phyloP scores from a whole-genome alignment of 30 jellyfish, hydroid and myxozoan genomes.

The Turritopsis rubra region DNA sequence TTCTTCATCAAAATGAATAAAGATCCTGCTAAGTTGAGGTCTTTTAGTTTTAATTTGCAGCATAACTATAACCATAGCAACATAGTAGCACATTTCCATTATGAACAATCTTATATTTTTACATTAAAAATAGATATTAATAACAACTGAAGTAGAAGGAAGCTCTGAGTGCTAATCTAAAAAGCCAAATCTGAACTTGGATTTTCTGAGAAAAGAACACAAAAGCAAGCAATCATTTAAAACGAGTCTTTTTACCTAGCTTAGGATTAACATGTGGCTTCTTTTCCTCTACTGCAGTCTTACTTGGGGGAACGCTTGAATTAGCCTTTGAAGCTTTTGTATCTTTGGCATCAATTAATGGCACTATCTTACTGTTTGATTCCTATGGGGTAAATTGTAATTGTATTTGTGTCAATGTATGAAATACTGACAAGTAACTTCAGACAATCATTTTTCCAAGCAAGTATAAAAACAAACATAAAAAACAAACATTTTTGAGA shows the following conservation, averaged over 20 bases:
- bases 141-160: background rate
- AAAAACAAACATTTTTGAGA: background rate
- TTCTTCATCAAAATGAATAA: background rate
- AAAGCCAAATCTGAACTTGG: background rate
- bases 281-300: constrained; percentile 2
- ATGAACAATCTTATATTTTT: background rate
- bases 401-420: background rate
- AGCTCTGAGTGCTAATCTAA: background rate
- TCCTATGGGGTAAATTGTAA: background rate
- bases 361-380: background rate
- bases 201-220: background rate
- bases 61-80: background rate
- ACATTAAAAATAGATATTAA: background rate
- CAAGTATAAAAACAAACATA: background rate
- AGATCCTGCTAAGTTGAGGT: background rate
- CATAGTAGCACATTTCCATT: background rate
- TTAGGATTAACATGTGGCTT: constrained; percentile 9
- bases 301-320: background rate
- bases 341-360: background rate
- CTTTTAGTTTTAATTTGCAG: background rate
- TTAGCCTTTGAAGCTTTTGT: background rate
- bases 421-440: no score
- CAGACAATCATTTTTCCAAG: no score
- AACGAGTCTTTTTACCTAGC: background rate
- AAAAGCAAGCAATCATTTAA: background rate